Base-by-base conservation (phyloP, 2,797 vertebrate genomes). In the Rhabdophis nuchalis region DNA sequence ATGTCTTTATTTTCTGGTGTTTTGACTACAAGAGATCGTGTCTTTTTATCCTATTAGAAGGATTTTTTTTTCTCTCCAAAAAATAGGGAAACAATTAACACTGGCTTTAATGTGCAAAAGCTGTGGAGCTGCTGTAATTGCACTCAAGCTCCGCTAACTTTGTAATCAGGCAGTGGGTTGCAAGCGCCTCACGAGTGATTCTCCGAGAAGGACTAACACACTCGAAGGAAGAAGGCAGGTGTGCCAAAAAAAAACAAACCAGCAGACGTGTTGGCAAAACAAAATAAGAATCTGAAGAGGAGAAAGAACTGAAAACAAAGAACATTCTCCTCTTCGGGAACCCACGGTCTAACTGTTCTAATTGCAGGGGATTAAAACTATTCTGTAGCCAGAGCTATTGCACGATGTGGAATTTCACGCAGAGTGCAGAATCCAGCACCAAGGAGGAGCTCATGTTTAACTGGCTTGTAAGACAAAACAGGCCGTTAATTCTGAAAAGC, bases 141-240 rank as follows among this genome's bases (percentile, higher is more conserved):
- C 96, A 96, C 98, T 98, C 97, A 98, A 98, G 98, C 97, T 98
- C 98, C 97, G 97, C 97, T 98, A 98, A 98, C 97, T 98, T 98
- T 98, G 98, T 98, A 98, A 98, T 98, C 97, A 98, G 97, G 97
- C 97, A 97, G 97, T 98, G 97, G 97, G 96, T 98, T 97, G 97
- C 98, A 98, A 98, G 97, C 97, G 98, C 97, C 98, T 98, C 95
- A 13, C 54, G n/a, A 97, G 92, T 97, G 97, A 98, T 97, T 98
- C 95, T 94, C 94, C 94, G 96, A 93, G 94, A 97, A 96, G 95
- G 97, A 95, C 95, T 96, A 96, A 96, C 93, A 95, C 91, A 96
- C 96, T 97, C 95, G 94, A 93, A 96, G 92, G 92, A 94, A n/a
- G 96, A 96, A 96, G 95, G 93, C 97, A 97, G 97, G 97, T 97